These are phyloP conservation scores for Meteorus colon DNA, from an alignment of 2,888 invertebrate species.

Conservation along the genomic window DNA sequence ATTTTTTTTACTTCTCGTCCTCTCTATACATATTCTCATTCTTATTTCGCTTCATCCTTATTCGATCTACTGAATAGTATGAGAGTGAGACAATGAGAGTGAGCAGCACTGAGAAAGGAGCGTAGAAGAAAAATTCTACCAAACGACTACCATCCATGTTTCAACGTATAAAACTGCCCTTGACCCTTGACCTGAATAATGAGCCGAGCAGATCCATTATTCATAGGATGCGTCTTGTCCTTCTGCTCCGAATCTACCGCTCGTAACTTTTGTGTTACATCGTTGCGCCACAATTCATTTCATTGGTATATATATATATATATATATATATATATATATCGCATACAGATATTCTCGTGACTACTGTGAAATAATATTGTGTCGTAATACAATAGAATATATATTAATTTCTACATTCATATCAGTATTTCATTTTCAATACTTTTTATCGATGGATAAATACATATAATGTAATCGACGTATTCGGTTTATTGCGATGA, in stretches of 20 bases:
- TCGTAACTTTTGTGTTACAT: conserved; percentile 62
- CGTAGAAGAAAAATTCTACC: conserved; percentile 43
- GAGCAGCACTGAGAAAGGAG: conserved; percentile 41
- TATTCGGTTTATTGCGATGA: conserved; percentile 47
- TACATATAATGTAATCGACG: background rate
- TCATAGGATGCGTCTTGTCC: conserved; percentile 67
- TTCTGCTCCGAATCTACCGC: conserved; percentile 63
- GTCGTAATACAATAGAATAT: conserved; percentile 5
- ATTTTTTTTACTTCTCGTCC: conserved; percentile 23
- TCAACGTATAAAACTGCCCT: conserved; percentile 66
- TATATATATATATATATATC: background rate
- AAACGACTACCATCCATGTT: conserved; percentile 55
- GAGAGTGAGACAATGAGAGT: conserved; percentile 35
- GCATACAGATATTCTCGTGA: background rate
- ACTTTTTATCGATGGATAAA: background rate
- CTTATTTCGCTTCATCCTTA: conserved; percentile 34
- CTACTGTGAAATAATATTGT: background rate
- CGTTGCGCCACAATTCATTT: conserved; percentile 55
- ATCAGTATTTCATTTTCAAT: background rate
- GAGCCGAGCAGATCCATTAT: conserved; percentile 67
- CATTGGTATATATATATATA: conserved; percentile 43
- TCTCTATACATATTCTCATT: conserved; percentile 25
- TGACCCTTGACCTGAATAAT: conserved; percentile 69
- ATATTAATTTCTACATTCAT: conserved; percentile 12
- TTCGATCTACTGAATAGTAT: conserved; percentile 31